Conservation (phyloP, 2,888 invertebrate genomes). For the Liodrosophila aerea region DNA sequence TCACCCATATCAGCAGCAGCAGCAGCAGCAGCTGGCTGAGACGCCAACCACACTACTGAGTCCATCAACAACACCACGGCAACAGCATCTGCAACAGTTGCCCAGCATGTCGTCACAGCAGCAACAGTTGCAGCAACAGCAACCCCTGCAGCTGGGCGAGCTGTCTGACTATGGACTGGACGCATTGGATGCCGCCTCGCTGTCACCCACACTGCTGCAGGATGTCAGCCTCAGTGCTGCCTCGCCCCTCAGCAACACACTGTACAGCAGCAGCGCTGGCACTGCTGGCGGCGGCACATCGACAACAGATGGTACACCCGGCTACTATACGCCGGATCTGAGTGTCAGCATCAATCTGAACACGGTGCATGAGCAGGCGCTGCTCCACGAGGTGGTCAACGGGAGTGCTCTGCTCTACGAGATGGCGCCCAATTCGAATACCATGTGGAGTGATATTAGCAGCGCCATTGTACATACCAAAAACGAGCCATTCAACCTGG, state of each 20-base stretch:
- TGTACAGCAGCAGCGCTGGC: conserved; percentile 58
- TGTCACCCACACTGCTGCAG: conserved; percentile 81
- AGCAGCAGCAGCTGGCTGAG: conserved; percentile 64
- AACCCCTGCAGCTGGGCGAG: conserved; percentile 75
- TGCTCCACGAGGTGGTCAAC: conserved; percentile 49
- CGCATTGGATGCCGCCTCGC: conserved; percentile 79
- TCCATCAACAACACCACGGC: conserved; percentile 42
- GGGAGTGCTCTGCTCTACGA: conserved; percentile 71
- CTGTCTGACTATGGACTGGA: conserved; percentile 81
- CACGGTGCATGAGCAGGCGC: conserved; percentile 49
- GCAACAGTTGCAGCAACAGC: conserved; percentile 47
- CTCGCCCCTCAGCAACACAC: conserved; percentile 69
- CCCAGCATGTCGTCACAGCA: conserved; percentile 32
- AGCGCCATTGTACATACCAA: conserved; percentile 82
- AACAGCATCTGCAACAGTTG: conserved; percentile 52
- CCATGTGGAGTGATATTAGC: conserved; percentile 82
- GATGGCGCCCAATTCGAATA: conserved; percentile 78
- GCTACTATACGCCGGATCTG: conserved; percentile 69
- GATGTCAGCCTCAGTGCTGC: conserved; percentile 80
- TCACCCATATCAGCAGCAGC: conserved; percentile 66
- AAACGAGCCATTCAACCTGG: conserved; percentile 88
- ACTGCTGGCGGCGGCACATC: conserved; percentile 19
- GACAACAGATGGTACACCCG: conserved; percentile 10
- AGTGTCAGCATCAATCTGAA: conserved; percentile 55
- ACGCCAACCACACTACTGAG: conserved; percentile 34